Percentiles rank a stretch among this genome's conserved stretches.
Evolutionary conservation across 30 jellyfish, hydroid and myxozoan genomes (phyloP).

Genomic region (Turritopsis dohrnii): DNA sequence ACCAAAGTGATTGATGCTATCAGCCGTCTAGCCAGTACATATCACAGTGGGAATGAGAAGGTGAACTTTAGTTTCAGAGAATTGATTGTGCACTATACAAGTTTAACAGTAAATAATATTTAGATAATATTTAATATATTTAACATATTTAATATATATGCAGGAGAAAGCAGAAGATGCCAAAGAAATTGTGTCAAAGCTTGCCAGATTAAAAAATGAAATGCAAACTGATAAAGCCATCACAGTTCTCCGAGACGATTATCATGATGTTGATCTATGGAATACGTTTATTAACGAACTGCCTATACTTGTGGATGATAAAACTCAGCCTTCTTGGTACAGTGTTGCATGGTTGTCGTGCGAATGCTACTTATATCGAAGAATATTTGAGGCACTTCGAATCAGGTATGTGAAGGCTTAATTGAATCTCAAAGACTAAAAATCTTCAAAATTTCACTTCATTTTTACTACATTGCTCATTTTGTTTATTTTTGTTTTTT

Average conservation of each 20-base stretch:
- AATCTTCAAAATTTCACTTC: neutral
- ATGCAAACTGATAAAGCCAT: constrained; percentile 82
- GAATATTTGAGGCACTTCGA: constrained; percentile 70
- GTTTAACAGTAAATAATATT: too few species aligned
- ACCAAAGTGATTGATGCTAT: constrained; percentile 85
- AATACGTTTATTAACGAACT: constrained; percentile 43
- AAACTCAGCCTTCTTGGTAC: constrained; percentile 64
- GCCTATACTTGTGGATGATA: constrained; percentile 49
- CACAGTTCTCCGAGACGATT: constrained; percentile 28
- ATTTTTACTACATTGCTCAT: neutral
- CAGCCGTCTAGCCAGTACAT: constrained; percentile 65
- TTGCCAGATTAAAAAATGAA: constrained; percentile 72
- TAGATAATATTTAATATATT: too few species aligned
- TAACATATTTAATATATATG: too few species aligned
- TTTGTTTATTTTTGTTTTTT: neutral
- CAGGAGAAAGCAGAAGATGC: constrained; percentile 74
- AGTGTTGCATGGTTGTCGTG: constrained; percentile 89
- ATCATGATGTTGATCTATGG: constrained; percentile 55
- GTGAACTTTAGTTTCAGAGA: constrained; percentile 25
- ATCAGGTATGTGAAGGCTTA: constrained; percentile 44
- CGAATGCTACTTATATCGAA: constrained; percentile 88
- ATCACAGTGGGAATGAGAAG: constrained; percentile 46
- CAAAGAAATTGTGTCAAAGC: constrained; percentile 49
- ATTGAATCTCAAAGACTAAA: neutral
- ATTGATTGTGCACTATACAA: too few species aligned